Evolutionary conservation across 2,113 vertebrate species (phyloP).

Genomic region (Rostratula benghalensis): DNA sequence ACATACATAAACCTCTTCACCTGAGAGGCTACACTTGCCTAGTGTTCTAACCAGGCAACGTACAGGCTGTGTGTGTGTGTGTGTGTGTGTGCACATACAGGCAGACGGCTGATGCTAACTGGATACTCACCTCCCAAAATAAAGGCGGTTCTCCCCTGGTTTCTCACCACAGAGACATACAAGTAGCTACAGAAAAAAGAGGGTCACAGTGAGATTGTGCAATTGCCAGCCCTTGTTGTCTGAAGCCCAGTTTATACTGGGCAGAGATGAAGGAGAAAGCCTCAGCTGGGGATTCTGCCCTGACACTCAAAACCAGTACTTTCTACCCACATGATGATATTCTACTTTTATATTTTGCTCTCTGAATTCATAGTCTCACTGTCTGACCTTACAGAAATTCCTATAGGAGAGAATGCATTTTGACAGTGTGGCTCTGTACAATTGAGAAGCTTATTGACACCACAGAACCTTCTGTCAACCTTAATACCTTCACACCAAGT

Average conservation of each 20-base stretch:
- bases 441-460: not conserved
- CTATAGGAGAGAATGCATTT: not conserved
- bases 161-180: rapidly evolving
- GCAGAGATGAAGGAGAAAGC: not conserved
- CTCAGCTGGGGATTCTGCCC: not conserved
- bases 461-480: not conserved
- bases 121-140: not conserved
- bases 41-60: no score
- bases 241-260: rapidly evolving
- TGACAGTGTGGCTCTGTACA: not conserved
- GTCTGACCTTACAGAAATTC: not conserved
- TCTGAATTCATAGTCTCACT: not conserved
- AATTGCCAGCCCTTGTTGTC: not conserved
- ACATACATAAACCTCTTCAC: not conserved
- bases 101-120: not conserved
- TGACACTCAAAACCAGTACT: not conserved
- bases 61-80: no score
- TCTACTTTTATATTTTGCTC: not conserved
- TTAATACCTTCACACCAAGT: not conserved
- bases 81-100: no score
- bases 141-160: not conserved
- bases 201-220: not conserved
- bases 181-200: not conserved
- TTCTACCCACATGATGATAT: not conserved
- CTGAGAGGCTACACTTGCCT: not conserved